Evolutionary conservation across 2,113 vertebrate species (phyloP).

Genomic region (Gobio gobio): DNA sequence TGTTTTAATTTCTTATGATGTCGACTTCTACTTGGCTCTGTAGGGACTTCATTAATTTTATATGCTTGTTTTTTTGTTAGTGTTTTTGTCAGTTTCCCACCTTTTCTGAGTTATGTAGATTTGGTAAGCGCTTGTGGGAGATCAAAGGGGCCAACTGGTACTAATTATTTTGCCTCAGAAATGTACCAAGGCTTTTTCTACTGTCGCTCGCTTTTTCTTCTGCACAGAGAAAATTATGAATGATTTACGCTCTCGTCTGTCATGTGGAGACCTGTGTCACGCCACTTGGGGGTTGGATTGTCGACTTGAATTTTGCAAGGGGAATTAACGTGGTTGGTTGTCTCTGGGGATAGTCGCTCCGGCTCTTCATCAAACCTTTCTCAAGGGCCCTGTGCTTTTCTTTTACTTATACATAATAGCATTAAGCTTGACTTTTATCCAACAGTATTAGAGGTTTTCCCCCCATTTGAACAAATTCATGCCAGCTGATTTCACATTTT

Average conservation of each 20-base stretch:
- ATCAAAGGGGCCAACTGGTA: background rate
- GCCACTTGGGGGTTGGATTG: background rate
- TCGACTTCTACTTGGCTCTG: background rate
- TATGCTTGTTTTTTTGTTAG: background rate
- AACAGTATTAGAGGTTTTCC: background rate
- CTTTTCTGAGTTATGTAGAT: conserved; percentile 8
- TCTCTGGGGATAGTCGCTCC: background rate
- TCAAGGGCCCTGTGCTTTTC: background rate
- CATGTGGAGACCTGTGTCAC: conserved; percentile 19
- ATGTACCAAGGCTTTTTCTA: background rate
- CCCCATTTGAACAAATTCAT: background rate
- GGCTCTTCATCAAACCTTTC: background rate
- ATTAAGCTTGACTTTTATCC: conserved; percentile 2
- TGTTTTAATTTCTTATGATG: conserved; percentile 10
- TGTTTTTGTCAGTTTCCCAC: conserved; percentile 10
- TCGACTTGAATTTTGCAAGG: conserved; percentile 22
- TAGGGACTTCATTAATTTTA: background rate
- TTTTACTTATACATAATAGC: background rate
- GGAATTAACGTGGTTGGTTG: background rate
- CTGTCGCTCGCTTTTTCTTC: background rate
- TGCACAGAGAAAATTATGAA: conserved; percentile 2
- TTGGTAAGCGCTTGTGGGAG: conserved; percentile 29
- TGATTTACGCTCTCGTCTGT: conserved; percentile 23
- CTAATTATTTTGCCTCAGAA: conserved; percentile 9
- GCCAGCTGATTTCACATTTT: background rate